Evolutionary conservation across 2,797 vertebrate species (phyloP).

Genomic region (Amazona ochrocephala): DNA sequence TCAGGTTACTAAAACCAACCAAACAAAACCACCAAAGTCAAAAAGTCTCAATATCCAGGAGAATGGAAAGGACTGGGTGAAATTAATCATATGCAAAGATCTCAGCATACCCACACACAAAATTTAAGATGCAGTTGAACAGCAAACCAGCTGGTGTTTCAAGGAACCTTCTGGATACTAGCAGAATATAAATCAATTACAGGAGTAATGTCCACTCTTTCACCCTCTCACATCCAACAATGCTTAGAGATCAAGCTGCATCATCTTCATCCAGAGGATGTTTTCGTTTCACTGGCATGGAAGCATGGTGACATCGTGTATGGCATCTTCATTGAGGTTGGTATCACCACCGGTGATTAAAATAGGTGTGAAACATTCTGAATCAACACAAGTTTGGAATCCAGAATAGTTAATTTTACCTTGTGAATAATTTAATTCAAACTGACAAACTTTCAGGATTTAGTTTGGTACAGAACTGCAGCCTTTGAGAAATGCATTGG

Average conservation of each 20-base stretch:
- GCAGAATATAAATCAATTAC: neutral
- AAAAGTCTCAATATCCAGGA: neutral
- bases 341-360: neutral
- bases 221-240: neutral
- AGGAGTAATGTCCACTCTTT: neutral
- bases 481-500: constrained; percentile 39
- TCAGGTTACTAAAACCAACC: neutral
- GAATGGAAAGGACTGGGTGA: neutral
- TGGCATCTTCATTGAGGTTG: neutral
- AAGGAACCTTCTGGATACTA: neutral
- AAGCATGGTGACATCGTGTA: neutral
- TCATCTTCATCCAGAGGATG: neutral
- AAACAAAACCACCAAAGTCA: neutral
- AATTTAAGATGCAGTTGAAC: neutral
- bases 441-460: constrained; percentile 52
- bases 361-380: neutral
- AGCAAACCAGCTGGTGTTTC: neutral
- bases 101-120: neutral
- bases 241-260: neutral
- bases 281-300: neutral
- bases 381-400: constrained; percentile 31
- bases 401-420: constrained; percentile 21
- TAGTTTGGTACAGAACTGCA: constrained; percentile 6
- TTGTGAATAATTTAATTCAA: constrained; percentile 28
- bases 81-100: neutral